Evolutionary conservation across 2,113 vertebrate genomes (phyloP).

Genomic region (Typhlomys cinereus): DNA sequence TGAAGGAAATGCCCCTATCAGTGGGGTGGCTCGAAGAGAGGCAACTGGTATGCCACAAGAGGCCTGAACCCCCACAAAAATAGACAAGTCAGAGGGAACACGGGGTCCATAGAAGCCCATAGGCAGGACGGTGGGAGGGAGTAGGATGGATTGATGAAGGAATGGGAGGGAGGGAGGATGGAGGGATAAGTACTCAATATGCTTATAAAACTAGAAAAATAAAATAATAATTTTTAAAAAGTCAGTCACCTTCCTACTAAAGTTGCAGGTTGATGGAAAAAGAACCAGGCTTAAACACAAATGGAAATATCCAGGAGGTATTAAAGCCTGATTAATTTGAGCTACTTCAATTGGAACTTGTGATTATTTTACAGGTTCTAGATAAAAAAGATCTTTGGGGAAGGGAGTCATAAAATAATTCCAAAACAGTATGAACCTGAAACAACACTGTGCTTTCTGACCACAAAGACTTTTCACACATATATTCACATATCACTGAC

Average conservation of each 20-base stretch:
- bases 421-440: neutral
- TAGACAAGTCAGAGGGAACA: too few relatives aligned
- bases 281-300: conserved; percentile 38
- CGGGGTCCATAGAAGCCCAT: too few relatives aligned
- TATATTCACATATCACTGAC: neutral
- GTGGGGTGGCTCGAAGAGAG: too few relatives aligned
- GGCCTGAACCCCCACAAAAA: too few relatives aligned
- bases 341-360: conserved; percentile 24
- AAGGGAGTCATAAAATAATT: neutral
- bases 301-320: conserved; percentile 14
- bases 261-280: neutral
- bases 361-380: neutral
- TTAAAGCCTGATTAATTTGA: conserved; percentile 20
- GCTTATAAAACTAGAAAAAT: too few relatives aligned
- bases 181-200: too few relatives aligned
- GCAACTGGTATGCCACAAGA: too few relatives aligned
- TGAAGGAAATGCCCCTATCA: too few relatives aligned
- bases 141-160: too few relatives aligned
- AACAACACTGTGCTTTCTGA: neutral
- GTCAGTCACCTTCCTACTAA: neutral
- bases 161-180: too few relatives aligned
- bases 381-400: neutral
- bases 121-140: too few relatives aligned
- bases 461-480: neutral
- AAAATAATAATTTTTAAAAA: too few relatives aligned